Conservation (phyloP, 2,888 invertebrate species). For the Yponomeuta cagnagella region DNA sequence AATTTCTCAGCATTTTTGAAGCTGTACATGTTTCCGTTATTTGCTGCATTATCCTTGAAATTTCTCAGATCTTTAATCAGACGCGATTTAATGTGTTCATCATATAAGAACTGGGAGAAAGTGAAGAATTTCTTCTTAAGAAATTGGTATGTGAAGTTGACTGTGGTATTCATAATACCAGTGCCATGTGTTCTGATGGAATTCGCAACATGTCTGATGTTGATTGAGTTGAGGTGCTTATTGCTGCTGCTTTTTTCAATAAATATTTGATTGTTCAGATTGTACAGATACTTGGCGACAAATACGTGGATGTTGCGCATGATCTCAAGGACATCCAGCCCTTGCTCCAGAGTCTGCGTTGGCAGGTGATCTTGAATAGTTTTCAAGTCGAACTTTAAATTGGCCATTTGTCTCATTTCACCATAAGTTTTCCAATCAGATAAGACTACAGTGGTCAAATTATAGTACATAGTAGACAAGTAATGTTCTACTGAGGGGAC, state of each 20-base stretch:
- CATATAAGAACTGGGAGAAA: slow-evolving; percentile 97
- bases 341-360: slow-evolving; percentile 97
- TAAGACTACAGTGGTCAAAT: slow-evolving; percentile 96
- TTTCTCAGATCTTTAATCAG: slow-evolving; percentile 91
- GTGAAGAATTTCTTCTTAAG: slow-evolving; percentile 93
- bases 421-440: slow-evolving; percentile 99
- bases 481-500: slow-evolving; percentile 89
- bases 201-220: slow-evolving; percentile 96
- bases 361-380: slow-evolving; percentile 96
- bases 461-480: slow-evolving; percentile 96
- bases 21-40: slow-evolving; percentile 82
- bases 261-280: slow-evolving; percentile 97
- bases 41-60: slow-evolving; percentile 83
- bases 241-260: slow-evolving; percentile 93
- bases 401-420: slow-evolving; percentile 95
- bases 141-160: slow-evolving; percentile 95
- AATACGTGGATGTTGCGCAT: slow-evolving; percentile 97
- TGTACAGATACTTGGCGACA: slow-evolving; percentile 94
- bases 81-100: slow-evolving; percentile 97
- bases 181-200: slow-evolving; percentile 97
- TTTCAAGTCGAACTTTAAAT: slow-evolving; percentile 85
- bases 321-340: slow-evolving; percentile 96
- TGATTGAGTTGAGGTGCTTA: slow-evolving; percentile 96
- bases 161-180: slow-evolving; percentile 96
- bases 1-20: slow-evolving; percentile 96